These are phyloP conservation scores for Hypomecis punctinalis DNA, from an alignment of 2,888 invertebrate species.

Conservation along the genomic window DNA sequence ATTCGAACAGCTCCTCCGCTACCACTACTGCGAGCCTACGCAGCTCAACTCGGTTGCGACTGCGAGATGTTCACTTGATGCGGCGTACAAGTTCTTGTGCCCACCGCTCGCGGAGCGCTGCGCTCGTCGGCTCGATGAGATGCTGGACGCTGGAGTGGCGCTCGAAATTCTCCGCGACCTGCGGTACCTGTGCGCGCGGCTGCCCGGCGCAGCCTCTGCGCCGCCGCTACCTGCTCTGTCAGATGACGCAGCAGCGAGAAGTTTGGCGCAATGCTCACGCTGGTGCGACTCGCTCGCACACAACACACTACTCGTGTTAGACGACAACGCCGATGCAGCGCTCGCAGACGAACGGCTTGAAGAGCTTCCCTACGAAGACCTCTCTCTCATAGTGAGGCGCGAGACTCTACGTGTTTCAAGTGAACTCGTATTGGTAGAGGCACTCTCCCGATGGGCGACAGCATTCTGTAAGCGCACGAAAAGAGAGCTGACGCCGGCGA, in stretches of 20 bases:
- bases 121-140: constrained; percentile 87
- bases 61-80: constrained; percentile 89
- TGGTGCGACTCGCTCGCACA: constrained; percentile 87
- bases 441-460: constrained; percentile 84
- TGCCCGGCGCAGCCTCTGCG: constrained; percentile 78
- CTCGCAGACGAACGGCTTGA: constrained; percentile 73
- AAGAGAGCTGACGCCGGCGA: constrained; percentile 74
- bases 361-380: constrained; percentile 87
- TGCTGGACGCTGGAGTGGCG: constrained; percentile 87
- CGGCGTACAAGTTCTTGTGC: constrained; percentile 90
- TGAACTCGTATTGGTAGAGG: constrained; percentile 86
- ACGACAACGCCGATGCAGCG: constrained; percentile 75
- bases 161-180: constrained; percentile 87
- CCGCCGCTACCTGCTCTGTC: constrained; percentile 77
- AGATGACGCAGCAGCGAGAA: constrained; percentile 69
- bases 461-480: constrained; percentile 77
- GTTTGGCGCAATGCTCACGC: constrained; percentile 75
- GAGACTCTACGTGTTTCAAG: constrained; percentile 88
- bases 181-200: constrained; percentile 74
- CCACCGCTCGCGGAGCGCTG: constrained; percentile 88
- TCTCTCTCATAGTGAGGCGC: constrained; percentile 87
- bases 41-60: constrained; percentile 86
- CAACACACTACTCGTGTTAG: constrained; percentile 86
- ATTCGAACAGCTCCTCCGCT: constrained; percentile 87
- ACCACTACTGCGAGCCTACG: constrained; percentile 87